Evolutionary conservation across 1,140 invertebrate genomes (phyloP), one percentile per base, ranked within the genome.

Genomic region (Drosophila neocordata): DNA sequence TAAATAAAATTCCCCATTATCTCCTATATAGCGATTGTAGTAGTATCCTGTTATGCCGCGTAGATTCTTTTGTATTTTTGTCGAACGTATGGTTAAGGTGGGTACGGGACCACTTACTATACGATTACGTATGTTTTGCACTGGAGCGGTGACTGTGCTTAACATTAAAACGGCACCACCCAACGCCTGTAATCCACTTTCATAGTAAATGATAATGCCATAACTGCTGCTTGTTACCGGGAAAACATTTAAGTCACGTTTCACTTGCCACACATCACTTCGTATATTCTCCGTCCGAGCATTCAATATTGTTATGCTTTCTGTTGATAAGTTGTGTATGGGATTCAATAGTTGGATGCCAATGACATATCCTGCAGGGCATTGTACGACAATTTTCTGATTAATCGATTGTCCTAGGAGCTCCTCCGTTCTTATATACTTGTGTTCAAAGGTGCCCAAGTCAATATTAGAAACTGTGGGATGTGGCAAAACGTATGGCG

Each of bases 21-120:
- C 96, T 85, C 97, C 96, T 22, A 96, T 92, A 85, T 96, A 97
- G 18, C 96, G 93, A 92, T 99, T 99, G 89, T 99, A 99, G 90
- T 97, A 98, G 2, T 95, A 95, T 0, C 95, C 95, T 18, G 95
- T 94, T 22, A 99, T 93, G 9, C 98, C 98, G 80, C 95, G 93
- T 0, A 94, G 93, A 84, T 99, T 99, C 57, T 95, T 93, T 81
- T 95, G 95, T 18, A 99, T 96, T 91, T 94, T 95, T 0, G 95
- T 94, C 48, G 96, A 95, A 0, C 92, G 91, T 8, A 97, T 92
- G 58, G 93, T 93, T 7, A 97, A 87, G 0, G 95, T 96, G 4
- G 96, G 96, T 35, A 96, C 93, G 0, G 96, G 95, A 1, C 96
- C 96, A 91, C 94, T 94, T 0, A 96, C 93, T 35, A 96, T 95